A percentile compares a stretch with the other conserved stretches of the same genome.
Conservation (phyloP, 1,140 invertebrate genomes). For the Papilio helenus region DNA sequence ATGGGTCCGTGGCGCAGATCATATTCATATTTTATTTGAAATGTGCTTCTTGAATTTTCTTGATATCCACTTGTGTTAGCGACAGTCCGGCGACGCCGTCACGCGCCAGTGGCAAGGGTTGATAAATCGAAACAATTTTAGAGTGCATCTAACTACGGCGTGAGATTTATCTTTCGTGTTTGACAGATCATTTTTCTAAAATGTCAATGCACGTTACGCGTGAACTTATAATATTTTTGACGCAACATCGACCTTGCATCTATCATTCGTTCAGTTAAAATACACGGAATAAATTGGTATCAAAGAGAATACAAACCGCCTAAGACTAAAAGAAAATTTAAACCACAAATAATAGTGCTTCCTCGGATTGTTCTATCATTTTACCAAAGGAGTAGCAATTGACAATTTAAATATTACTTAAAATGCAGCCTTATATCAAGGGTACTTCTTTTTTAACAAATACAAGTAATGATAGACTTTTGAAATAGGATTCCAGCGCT, state of each 20-base stretch:
- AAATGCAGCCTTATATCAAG: too few relatives aligned
- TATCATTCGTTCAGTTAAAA: not conserved
- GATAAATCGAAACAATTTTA: constrained; percentile 75
- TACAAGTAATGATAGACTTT: too few relatives aligned
- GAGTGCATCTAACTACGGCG: constrained; percentile 72
- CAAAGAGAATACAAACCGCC: not conserved
- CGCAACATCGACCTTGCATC: constrained; percentile 23
- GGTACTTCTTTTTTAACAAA: too few relatives aligned
- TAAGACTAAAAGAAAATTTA: not conserved
- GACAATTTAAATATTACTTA: not conserved
- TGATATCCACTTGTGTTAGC: constrained; percentile 34
- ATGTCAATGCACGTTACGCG: constrained; percentile 53
- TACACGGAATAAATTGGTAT: not conserved
- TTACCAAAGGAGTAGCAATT: too few relatives aligned
- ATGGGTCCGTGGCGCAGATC: too few relatives aligned
- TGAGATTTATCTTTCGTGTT: constrained; percentile 68
- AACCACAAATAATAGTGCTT: too few relatives aligned
- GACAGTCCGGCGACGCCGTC: constrained; percentile 54
- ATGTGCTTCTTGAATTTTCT: not conserved
- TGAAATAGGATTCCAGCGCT: too few relatives aligned
- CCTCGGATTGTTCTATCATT: too few relatives aligned
- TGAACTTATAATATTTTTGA: constrained; percentile 49
- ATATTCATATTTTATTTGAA: too few relatives aligned
- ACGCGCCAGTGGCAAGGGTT: constrained; percentile 72
- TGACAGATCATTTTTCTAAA: constrained; percentile 75